A percentile compares a stretch with the other conserved stretches of the same genome.
phyloP scores from a whole-genome alignment of 2,113 vertebrate species.

The rabbit (Oryctolagus cuniculus) region DNA sequence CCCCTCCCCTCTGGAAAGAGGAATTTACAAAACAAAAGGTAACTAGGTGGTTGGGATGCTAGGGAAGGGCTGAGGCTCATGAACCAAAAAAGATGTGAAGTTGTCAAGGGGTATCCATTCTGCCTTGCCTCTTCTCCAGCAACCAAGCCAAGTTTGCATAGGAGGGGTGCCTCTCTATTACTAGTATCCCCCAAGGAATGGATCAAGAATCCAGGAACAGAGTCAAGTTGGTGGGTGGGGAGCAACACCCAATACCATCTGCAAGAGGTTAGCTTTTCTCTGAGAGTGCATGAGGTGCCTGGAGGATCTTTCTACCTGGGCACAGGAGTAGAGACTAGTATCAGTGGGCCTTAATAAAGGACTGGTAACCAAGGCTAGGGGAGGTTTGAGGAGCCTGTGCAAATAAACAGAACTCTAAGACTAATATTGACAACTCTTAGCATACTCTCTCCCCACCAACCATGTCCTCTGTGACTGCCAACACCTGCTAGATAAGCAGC shows the following conservation, averaged over 20 bases:
- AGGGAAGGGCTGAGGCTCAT: background rate
- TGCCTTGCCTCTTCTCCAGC: background rate
- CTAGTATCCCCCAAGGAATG: background rate
- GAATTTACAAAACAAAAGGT: slow-evolving; percentile 57
- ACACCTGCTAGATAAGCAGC: slow-evolving; percentile 58
- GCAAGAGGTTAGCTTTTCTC: background rate
- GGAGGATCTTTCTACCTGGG: slow-evolving; percentile 21
- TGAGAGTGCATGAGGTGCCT: background rate
- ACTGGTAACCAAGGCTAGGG: slow-evolving; percentile 48
- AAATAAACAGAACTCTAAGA: slow-evolving; percentile 74
- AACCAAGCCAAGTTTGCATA: background rate
- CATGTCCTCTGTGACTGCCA: slow-evolving; percentile 37
- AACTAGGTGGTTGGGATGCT: background rate
- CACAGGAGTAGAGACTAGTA: background rate
- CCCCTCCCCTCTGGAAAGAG: slow-evolving; percentile 8
- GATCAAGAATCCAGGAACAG: background rate
- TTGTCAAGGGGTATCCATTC: background rate
- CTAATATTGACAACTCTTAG: slow-evolving; percentile 56
- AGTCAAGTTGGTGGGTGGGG: background rate
- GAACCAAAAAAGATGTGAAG: slow-evolving; percentile 6
- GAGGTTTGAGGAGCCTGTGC: slow-evolving; percentile 38
- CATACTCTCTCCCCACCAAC: slow-evolving; percentile 33
- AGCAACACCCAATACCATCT: background rate
- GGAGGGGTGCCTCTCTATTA: background rate
- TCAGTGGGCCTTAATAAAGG: slow-evolving; percentile 39